phyloP scores from a whole-genome alignment of 2,888 invertebrate species.

The Metopia argyrocephala region DNA sequence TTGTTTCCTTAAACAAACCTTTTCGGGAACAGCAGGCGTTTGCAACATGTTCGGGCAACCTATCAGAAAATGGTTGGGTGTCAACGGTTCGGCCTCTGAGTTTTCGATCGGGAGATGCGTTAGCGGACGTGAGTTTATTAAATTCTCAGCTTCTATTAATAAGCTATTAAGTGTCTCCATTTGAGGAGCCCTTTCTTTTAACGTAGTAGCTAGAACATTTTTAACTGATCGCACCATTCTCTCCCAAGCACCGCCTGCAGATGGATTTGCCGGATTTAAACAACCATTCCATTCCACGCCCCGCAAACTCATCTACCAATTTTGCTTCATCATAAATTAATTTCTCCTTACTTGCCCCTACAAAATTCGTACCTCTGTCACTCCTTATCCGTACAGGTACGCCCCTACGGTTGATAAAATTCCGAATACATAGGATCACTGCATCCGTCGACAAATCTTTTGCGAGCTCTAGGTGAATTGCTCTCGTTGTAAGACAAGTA shows the following conservation, averaged over 20 bases:
- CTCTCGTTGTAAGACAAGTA: no score
- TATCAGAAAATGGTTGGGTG: conserved; percentile 58
- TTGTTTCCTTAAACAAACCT: conserved; percentile 17
- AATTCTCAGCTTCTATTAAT: conserved; percentile 29
- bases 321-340: neutral
- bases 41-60: conserved; percentile 1
- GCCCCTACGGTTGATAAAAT: no score
- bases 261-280: conserved; percentile 58
- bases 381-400: neutral
- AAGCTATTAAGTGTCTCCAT: neutral
- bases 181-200: conserved; percentile 29
- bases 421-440: conserved; percentile 10
- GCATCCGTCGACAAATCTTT: no score
- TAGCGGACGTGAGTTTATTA: conserved; percentile 21
- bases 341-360: neutral
- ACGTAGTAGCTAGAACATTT: neutral
- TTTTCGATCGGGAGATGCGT: conserved; percentile 5
- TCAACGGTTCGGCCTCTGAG: conserved; percentile 55
- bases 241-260: conserved; percentile 44
- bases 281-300: conserved; percentile 43
- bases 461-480: no score
- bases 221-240: neutral
- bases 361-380: conserved; percentile 3
- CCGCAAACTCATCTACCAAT: neutral
- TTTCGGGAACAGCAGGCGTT: neutral